Conservation (phyloP, 2,888 invertebrate species). For the Yponomeuta plumbellus region DNA sequence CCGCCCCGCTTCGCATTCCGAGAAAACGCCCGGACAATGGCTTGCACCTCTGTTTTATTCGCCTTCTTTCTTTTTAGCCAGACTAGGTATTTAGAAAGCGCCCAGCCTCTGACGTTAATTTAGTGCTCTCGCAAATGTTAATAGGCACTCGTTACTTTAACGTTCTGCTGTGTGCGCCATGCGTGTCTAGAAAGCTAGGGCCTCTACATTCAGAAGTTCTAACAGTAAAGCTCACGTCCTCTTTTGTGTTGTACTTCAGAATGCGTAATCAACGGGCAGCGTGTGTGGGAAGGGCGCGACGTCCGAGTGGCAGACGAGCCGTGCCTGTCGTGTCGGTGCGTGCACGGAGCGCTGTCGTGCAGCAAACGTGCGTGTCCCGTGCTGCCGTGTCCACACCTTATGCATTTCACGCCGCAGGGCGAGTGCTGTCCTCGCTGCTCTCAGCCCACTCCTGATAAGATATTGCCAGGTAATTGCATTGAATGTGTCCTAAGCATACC, state of each 20-base stretch:
- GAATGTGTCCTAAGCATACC: no score
- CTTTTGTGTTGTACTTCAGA: slow-evolving; percentile 66
- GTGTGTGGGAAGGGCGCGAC: slow-evolving; percentile 86
- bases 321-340: slow-evolving; percentile 89
- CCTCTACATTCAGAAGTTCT: no score
- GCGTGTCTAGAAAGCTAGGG: no score
- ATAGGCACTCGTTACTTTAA: neutral
- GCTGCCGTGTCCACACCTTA: slow-evolving; percentile 84
- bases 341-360: slow-evolving; percentile 83
- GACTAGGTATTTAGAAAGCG: slow-evolving; percentile 9
- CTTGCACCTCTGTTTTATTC: slow-evolving; percentile 39
- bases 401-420: slow-evolving; percentile 82
- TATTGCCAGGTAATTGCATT: slow-evolving; percentile 57
- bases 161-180: no score
- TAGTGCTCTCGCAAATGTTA: neutral
- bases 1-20: slow-evolving; percentile 40
- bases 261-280: slow-evolving; percentile 89
- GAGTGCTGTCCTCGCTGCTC: slow-evolving; percentile 85
- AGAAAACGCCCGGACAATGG: slow-evolving; percentile 49
- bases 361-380: slow-evolving; percentile 92
- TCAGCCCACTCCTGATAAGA: slow-evolving; percentile 67
- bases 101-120: slow-evolving; percentile 8
- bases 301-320: slow-evolving; percentile 90
- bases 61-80: slow-evolving; percentile 21
- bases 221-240: no score